A percentile compares a stretch with the other conserved stretches of the same genome.
phyloP scores from a whole-genome alignment of 2,797 vertebrate genomes.

The Glossophaga mutica region DNA sequence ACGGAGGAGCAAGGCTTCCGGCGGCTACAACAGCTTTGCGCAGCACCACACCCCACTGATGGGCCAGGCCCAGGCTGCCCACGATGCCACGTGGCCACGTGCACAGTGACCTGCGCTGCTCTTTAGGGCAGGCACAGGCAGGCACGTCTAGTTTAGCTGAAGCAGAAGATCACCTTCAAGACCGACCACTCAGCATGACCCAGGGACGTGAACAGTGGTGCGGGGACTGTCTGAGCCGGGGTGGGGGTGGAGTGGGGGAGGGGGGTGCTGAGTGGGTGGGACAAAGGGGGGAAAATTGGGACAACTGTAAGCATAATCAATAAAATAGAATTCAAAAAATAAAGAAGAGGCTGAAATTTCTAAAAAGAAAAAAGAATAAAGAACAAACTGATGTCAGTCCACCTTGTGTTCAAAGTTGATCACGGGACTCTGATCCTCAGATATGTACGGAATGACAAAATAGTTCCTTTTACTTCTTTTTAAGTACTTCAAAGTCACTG shows the following conservation, averaged over 20 bases:
- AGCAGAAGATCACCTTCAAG: not conserved
- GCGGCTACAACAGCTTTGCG: not conserved
- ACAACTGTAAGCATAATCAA: too few relatives aligned
- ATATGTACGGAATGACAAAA: not conserved
- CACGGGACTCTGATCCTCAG: not conserved
- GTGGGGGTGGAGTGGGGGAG: too few relatives aligned
- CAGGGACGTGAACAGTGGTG: too few relatives aligned
- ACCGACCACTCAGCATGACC: not conserved
- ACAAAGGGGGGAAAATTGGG: too few relatives aligned
- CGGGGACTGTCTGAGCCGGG: too few relatives aligned
- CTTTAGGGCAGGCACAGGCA: not conserved
- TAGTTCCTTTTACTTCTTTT: not conserved
- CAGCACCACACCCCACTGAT: too few relatives aligned
- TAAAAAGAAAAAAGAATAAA: not conserved
- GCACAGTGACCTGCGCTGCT: not conserved
- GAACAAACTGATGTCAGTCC: not conserved
- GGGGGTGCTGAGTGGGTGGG: too few relatives aligned
- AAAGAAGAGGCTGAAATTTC: not conserved
- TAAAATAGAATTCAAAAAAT: too few relatives aligned
- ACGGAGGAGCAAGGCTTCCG: too few relatives aligned
- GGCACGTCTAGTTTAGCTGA: not conserved
- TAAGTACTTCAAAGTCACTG: not conserved
- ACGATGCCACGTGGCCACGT: too few relatives aligned
- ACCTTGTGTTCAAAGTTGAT: not conserved
- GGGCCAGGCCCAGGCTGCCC: not conserved